Conservation (phyloP, 2,113 vertebrate genomes). For the Columba livia region DNA sequence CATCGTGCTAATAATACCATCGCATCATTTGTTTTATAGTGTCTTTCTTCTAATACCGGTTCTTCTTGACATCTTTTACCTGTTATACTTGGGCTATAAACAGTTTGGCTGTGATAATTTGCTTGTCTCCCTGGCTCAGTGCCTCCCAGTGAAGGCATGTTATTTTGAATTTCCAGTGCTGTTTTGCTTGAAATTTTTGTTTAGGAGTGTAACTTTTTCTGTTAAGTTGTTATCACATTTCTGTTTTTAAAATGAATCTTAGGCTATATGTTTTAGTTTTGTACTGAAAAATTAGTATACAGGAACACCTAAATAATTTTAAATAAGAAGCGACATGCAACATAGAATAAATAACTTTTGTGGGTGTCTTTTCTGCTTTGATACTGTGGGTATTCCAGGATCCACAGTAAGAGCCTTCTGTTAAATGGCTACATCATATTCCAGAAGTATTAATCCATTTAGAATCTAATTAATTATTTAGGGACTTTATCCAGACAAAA, state of each 20-base stretch:
- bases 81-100: not conserved
- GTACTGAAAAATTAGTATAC: not conserved
- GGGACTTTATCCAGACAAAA: not conserved
- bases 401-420: not conserved
- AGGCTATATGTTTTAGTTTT: not conserved
- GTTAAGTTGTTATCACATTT: not conserved
- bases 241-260: not conserved
- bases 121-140: not conserved
- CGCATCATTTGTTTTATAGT: not conserved
- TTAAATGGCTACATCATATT: not conserved
- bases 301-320: not conserved
- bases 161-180: not conserved
- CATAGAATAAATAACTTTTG: not conserved
- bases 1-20: not conserved
- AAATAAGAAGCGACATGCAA: not conserved
- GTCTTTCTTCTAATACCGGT: not conserved
- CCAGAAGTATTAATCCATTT: not conserved
- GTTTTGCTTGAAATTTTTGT: not conserved
- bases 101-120: not conserved
- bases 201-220: not conserved
- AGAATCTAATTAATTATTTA: not conserved
- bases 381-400: not conserved
- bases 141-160: not conserved
- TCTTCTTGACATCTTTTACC: not conserved
- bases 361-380: not conserved